Evolutionary conservation across 2,797 vertebrate species (phyloP).

Genomic region (Phataginus tricuspis): DNA sequence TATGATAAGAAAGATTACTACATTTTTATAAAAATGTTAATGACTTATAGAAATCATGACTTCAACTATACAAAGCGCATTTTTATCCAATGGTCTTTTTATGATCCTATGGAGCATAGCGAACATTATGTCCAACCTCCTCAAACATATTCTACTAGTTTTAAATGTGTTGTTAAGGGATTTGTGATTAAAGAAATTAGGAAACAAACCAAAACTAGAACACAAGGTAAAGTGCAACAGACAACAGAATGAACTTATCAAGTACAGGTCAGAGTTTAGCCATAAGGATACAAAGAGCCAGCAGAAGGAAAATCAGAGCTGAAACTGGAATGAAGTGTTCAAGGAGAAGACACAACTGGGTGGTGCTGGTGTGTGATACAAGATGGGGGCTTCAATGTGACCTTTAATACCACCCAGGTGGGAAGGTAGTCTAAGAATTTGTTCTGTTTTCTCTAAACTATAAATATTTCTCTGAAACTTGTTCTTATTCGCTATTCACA

Average conservation of each 20-base stretch:
- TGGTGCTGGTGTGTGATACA: neutral
- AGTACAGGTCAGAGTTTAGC: neutral
- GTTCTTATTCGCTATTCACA: neutral
- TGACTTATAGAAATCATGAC: neutral
- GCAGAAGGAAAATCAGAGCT: neutral
- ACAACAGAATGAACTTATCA: conserved; percentile 12
- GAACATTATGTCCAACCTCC: neutral
- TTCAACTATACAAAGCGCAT: neutral
- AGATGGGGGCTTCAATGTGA: neutral
- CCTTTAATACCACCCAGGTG: neutral
- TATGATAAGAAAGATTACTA: conserved; percentile 15
- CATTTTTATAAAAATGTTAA: neutral
- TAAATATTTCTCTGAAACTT: conserved; percentile 50
- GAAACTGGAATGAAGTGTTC: neutral
- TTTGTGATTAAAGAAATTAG: neutral
- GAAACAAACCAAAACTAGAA: conserved; percentile 25
- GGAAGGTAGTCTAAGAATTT: neutral
- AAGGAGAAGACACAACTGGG: neutral
- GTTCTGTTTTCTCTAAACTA: conserved; percentile 2
- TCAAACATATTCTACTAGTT: conserved; percentile 18
- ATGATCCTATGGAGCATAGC: neutral
- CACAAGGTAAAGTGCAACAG: neutral
- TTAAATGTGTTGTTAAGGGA: neutral
- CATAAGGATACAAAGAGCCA: neutral
- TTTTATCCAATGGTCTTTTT: conserved; percentile 15